These are phyloP conservation scores for Tetranychus piercei DNA, from an alignment of 2,888 invertebrate species.

Conservation along the genomic window DNA sequence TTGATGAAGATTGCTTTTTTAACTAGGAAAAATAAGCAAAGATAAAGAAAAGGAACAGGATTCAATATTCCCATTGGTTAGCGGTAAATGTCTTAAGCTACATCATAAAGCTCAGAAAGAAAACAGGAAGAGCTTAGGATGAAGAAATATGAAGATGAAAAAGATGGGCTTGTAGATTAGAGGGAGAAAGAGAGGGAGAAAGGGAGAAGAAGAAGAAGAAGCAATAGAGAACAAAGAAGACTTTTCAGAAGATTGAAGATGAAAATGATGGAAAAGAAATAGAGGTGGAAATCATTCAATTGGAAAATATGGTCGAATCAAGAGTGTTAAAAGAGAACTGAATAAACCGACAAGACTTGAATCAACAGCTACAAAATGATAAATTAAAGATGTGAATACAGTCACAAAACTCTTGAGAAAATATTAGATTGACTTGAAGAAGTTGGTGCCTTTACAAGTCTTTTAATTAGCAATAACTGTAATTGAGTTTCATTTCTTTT, in stretches of 20 bases:
- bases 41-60: neutral
- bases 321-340: neutral
- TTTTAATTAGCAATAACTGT: neutral
- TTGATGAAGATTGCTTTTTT: neutral
- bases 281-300: neutral
- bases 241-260: neutral
- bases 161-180: neutral
- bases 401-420: neutral
- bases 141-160: neutral
- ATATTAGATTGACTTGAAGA: neutral
- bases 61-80: neutral
- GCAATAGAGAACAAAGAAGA: neutral
- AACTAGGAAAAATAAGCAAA: neutral
- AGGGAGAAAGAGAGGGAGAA: neutral
- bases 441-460: neutral
- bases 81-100: no score
- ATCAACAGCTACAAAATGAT: neutral
- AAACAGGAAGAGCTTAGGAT: neutral
- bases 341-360: constrained; percentile 1
- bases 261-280: neutral
- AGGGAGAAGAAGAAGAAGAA: neutral
- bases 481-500: neutral
- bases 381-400: neutral
- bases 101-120: neutral
- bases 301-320: neutral